Conservation (phyloP, 2,888 invertebrate species). For the Ernsta delagoae region DNA sequence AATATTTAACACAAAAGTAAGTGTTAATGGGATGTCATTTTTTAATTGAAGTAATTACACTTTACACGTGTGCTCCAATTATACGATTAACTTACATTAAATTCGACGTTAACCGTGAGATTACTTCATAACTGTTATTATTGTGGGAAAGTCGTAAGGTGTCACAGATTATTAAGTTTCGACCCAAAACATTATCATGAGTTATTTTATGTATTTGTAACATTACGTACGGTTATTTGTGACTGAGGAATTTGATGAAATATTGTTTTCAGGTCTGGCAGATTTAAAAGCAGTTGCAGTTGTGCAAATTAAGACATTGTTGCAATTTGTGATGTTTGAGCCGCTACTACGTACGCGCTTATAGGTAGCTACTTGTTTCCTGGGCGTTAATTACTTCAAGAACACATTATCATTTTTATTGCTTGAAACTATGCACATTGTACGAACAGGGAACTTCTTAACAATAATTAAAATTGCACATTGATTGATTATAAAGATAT, state of each 20-base stretch:
- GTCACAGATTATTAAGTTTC: conserved; percentile 12
- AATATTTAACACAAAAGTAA: too few relatives aligned
- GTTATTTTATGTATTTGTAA: too few relatives aligned
- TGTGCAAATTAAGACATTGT: not conserved
- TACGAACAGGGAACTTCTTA: not conserved
- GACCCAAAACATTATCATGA: too few relatives aligned
- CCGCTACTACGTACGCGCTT: too few relatives aligned
- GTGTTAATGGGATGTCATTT: conserved; percentile 19
- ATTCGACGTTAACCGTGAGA: conserved; percentile 21
- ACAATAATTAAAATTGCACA: not conserved
- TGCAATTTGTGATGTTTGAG: not conserved
- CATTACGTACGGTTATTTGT: not conserved
- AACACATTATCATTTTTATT: not conserved
- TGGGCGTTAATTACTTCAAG: conserved; percentile 1
- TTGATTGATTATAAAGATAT: not conserved
- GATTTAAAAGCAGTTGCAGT: too few relatives aligned
- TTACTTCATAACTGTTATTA: conserved; percentile 14
- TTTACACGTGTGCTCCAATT: conserved; percentile 25
- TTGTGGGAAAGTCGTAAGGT: conserved; percentile 25
- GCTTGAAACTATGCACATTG: not conserved
- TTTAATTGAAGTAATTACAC: conserved; percentile 21
- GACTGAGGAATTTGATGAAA: not conserved
- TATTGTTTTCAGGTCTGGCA: not conserved
- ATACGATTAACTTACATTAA: conserved; percentile 22
- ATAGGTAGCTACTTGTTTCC: conserved; percentile 4